Evolutionary conservation across 2,797 vertebrate genomes (phyloP).

Genomic region (Lepilemur ruficaudatus): DNA sequence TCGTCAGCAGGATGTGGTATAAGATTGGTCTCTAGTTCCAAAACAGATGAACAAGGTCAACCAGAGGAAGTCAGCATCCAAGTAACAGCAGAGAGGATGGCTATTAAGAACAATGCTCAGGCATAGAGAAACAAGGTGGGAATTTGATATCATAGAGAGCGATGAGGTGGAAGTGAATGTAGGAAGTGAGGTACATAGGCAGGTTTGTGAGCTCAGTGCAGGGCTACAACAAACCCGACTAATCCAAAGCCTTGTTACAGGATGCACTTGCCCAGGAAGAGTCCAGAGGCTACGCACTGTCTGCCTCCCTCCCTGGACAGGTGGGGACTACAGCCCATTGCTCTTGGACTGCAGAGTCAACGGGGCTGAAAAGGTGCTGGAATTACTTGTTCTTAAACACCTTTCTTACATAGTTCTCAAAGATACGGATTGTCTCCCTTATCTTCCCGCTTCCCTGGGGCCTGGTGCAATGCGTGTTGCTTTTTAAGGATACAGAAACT

Average conservation of each 20-base stretch:
- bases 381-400: not conserved
- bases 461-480: no score
- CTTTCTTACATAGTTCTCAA: not conserved
- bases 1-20: not conserved
- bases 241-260: rapidly evolving
- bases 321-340: rapidly evolving
- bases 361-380: not conserved
- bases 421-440: not conserved
- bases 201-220: not conserved
- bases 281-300: not conserved
- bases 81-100: rapidly evolving
- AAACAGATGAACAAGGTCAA: not conserved
- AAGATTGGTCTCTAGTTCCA: not conserved
- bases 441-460: not conserved
- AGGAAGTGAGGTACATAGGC: rapidly evolving
- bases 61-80: not conserved
- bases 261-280: not conserved
- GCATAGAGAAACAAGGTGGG: not conserved
- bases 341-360: not conserved
- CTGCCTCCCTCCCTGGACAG: not conserved
- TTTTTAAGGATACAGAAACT: not conserved
- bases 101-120: not conserved
- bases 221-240: not conserved
- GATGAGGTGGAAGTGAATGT: no score
- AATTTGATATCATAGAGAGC: not conserved